These are phyloP conservation scores for Actinemys pallida DNA, from an alignment of 2,113 vertebrate genomes.

Conservation along the genomic window DNA sequence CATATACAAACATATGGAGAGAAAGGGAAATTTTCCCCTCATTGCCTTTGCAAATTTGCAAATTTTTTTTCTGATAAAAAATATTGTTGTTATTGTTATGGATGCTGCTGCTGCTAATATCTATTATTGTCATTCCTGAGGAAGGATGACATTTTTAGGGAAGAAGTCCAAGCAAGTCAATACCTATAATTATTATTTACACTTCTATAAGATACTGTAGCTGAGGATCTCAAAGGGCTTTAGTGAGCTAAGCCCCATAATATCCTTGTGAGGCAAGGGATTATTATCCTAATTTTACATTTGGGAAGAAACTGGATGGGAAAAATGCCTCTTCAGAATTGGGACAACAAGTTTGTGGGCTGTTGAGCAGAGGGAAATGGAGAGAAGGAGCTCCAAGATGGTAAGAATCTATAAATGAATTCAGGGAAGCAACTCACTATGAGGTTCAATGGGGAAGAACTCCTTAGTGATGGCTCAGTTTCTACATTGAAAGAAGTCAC, in stretches of 20 bases:
- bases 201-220: background rate
- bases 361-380: background rate
- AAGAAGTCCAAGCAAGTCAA: background rate
- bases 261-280: rapidly evolving
- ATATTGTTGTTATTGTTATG: background rate
- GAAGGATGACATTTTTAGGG: background rate
- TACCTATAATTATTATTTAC: background rate
- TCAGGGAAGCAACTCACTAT: background rate
- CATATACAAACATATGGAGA: background rate
- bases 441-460: background rate
- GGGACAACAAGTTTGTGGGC: background rate
- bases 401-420: background rate
- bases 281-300: background rate
- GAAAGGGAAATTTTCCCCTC: background rate
- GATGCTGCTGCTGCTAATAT: background rate
- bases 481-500: background rate
- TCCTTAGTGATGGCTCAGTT: background rate
- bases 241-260: background rate
- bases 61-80: background rate
- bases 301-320: background rate
- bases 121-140: background rate
- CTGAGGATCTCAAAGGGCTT: background rate
- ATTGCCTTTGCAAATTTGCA: background rate
- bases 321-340: background rate
- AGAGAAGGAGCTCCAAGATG: background rate